Base-by-base conservation (phyloP, 2,888 invertebrate genomes). In the Scaptomyza parva region DNA sequence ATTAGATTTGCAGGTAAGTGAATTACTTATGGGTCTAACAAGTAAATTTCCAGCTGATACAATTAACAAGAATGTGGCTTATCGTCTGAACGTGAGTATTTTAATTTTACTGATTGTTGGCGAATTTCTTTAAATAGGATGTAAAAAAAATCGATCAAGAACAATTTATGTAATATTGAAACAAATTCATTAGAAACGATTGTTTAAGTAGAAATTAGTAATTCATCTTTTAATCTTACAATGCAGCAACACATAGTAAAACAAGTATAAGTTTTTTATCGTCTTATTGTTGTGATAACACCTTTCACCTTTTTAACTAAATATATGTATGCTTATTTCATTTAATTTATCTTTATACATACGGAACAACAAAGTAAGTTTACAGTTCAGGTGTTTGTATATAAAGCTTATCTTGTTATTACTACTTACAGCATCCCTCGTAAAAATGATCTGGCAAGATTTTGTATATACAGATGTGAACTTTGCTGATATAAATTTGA, bases 1-100 rank as follows among this genome's bases (percentile, higher is more conserved):
- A 80, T 80, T 60, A 80, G 80, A 80, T 85, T 63, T 33, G 54
- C 53, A 39, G 8, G 17, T 41, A 40, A 48, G 57, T 53, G 52
- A 22, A 40, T 44, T 24, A n/a, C n/a, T 22, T 4, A 40, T 12
- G 51, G 39, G 39, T 43, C 35, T 28, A 35, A 28, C 39, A 48
- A 26, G 35, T 28, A 33, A 17, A 39, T 35, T 24, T 20, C 65
- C 39, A 53, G 43, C 57, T 55, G 59, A 57, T 50, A 44, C 35
- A 35, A 26, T 48, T 40, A 11, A 3, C 40, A 37, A 18, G 40
- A 57, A 71, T 30, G 14, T 12, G 8, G 35, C 7, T 52, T 54
- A 63, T 47, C 45, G 12, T 12, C 33, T 18, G 48, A 65, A 40
- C 47, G 59, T 28, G 45, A 52, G 43, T 11, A 20, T 41, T 52